phyloP scores from a whole-genome alignment of 1,140 invertebrate species.

The Drosophila pseudoananassae region DNA sequence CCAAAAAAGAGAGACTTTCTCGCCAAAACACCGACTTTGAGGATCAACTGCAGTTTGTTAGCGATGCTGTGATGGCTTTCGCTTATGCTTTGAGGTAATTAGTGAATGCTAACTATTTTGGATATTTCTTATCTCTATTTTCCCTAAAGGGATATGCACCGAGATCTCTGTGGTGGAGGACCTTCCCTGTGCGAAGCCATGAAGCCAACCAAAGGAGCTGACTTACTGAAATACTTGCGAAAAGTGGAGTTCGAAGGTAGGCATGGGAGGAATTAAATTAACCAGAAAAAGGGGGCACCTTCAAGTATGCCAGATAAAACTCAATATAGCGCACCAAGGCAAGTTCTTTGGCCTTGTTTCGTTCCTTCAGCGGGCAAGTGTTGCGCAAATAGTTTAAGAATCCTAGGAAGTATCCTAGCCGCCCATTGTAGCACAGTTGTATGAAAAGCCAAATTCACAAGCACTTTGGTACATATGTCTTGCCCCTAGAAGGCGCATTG shows the following conservation, averaged over 20 bases:
- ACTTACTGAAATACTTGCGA: slow-evolving; percentile 92
- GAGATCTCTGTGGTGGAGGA: slow-evolving; percentile 89
- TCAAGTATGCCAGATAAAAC: background rate
- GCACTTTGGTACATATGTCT: slow-evolving; percentile 1
- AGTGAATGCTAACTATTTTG: background rate
- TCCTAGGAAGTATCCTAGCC: slow-evolving; percentile 28
- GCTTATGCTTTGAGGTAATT: slow-evolving; percentile 92
- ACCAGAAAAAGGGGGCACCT: background rate
- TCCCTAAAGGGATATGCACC: slow-evolving; percentile 92
- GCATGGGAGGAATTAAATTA: slow-evolving; percentile 22
- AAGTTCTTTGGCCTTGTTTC: slow-evolving; percentile 10
- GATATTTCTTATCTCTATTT: background rate
- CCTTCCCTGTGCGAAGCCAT: slow-evolving; percentile 93
- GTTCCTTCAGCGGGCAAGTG: slow-evolving; percentile 41
- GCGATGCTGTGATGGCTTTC: slow-evolving; percentile 96
- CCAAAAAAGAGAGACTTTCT: slow-evolving; percentile 89
- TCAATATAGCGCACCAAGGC: background rate
- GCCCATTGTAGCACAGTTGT: slow-evolving; percentile 10
- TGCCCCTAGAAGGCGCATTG: slow-evolving; percentile 55
- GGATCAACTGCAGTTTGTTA: slow-evolving; percentile 95
- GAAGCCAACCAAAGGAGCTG: slow-evolving; percentile 93
- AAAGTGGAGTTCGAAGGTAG: slow-evolving; percentile 94
- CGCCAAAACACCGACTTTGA: slow-evolving; percentile 92
- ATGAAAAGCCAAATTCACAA: slow-evolving; percentile 9
- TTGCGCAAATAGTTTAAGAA: slow-evolving; percentile 69